Evolutionary conservation across 2,113 vertebrate genomes (phyloP).

Genomic region (Malurus cyaneus): DNA sequence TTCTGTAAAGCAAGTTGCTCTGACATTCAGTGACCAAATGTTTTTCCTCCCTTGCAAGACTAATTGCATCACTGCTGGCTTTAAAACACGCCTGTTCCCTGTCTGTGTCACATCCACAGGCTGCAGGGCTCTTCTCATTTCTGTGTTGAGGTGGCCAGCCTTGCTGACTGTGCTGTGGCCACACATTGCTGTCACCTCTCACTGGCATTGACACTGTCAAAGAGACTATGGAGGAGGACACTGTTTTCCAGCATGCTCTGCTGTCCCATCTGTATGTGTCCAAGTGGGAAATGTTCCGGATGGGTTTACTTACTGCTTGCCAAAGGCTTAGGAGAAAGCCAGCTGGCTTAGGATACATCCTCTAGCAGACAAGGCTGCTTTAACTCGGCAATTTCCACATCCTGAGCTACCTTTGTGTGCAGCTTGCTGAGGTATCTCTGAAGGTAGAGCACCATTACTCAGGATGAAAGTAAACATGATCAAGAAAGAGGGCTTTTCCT

Average conservation of each 20-base stretch:
- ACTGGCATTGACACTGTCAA: not conserved
- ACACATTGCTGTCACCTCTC: not conserved
- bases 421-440: not conserved
- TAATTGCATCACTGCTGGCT: not conserved
- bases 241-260: not conserved
- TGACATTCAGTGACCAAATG: not conserved
- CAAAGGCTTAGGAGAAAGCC: not conserved
- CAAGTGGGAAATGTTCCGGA: not conserved
- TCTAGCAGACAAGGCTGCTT: not conserved
- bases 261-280: not conserved
- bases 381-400: not conserved
- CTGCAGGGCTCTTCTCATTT: not conserved
- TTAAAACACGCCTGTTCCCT: not conserved
- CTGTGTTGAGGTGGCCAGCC: not conserved
- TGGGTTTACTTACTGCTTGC: not conserved
- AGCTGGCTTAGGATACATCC: not conserved
- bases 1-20: not conserved
- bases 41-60: not conserved
- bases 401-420: not conserved
- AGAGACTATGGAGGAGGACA: not conserved
- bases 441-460: not conserved
- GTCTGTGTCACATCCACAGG: fast-evolving
- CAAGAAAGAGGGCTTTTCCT: not conserved
- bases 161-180: not conserved
- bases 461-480: not conserved